Evolutionary conservation across 1,140 invertebrate genomes (phyloP), one percentile per base, ranked within the genome.

Genomic region (Plodia interpunctella): DNA sequence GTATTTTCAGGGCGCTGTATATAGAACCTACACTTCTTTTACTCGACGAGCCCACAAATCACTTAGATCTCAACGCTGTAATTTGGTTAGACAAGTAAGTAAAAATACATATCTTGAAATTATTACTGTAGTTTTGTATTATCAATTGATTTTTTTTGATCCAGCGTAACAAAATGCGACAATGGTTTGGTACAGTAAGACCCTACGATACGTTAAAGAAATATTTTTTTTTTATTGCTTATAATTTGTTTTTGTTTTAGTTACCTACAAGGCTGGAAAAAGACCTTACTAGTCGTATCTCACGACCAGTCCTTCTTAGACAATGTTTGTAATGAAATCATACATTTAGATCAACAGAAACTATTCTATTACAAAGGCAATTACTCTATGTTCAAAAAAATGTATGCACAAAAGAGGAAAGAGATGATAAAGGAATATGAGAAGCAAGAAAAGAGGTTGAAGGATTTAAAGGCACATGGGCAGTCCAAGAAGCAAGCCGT

Each of bases 271-370:
- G 93, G 92, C 1, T 99, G 98, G 98, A 99, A 99, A 85, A 99
- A 99, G 78, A 99, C 98, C 0, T 88, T 99, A 1, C 82, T 99
- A 2, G 96, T 99, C 60, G 98, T 99, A 10, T 99, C 98, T 74
- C 98, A 99, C 92, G 98, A 99, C 91, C 98, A 99, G 87, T 98
- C 97, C 77, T 99, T 99, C 91, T 94, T 99, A 59, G 98, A 99
- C 82, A 99, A 99, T 80, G 98, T 99, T 3, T 99, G 98, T 83
- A 99, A 99, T 65, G 98, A 99, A 90, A 97, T 99, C 50, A 97
- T 99, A 62, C 98, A 99, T 88, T 90, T 99, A 57, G 98, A 99
- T 81, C 94, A 95, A 64, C 94, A 97, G 72, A 99, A 99, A 83
- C 90, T 99, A 8, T 96, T 94, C 79, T 99, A 99, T 84, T 99